Evolutionary conservation across 2,797 vertebrate species (phyloP).

Genomic region (Emys orbicularis): DNA sequence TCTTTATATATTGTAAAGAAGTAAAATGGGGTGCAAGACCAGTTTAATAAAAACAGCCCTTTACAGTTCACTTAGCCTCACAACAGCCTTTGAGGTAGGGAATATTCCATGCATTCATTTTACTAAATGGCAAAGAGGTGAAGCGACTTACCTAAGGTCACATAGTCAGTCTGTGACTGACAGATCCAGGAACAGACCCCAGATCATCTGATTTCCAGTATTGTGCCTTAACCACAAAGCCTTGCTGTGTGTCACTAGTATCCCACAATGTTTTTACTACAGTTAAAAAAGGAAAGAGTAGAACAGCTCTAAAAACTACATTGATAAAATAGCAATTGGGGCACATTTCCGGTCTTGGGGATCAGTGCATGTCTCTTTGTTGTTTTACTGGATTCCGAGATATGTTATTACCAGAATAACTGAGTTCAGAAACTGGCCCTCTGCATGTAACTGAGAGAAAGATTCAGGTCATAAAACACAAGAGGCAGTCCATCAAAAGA

Average conservation of each 20-base stretch:
- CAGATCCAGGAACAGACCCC: neutral
- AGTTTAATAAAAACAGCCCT: neutral
- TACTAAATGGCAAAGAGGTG: neutral
- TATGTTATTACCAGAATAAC: neutral
- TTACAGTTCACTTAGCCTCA: constrained; percentile 1
- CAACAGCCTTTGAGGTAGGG: neutral
- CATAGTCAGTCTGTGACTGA: neutral
- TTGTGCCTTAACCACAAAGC: neutral
- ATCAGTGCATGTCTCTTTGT: neutral
- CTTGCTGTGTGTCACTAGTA: neutral
- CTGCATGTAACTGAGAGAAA: neutral
- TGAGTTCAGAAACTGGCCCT: neutral
- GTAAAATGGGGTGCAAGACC: neutral
- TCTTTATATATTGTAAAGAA: neutral
- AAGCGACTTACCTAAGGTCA: neutral
- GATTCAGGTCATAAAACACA: constrained; percentile 27
- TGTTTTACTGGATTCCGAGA: constrained; percentile 32
- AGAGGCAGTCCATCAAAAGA: neutral
- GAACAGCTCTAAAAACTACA: neutral
- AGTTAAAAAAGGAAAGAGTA: neutral
- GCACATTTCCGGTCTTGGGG: rapidly evolving
- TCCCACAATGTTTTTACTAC: neutral
- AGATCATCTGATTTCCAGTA: neutral
- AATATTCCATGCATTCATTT: neutral
- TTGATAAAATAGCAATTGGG: neutral